These are phyloP conservation scores for Pseudonaja textilis DNA, from an alignment of 2,113 vertebrate genomes.

Conservation along the genomic window DNA sequence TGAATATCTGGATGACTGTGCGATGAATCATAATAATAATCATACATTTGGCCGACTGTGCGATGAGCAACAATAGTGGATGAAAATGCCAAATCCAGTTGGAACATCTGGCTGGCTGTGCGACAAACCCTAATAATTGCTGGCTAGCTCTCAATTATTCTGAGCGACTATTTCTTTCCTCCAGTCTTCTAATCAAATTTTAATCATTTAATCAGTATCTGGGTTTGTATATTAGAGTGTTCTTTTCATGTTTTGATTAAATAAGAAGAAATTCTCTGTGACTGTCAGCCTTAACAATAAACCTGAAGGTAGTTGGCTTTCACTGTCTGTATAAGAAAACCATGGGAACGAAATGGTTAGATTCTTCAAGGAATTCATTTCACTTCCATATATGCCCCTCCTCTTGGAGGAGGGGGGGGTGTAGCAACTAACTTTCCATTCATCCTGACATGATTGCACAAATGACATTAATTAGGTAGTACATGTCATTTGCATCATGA, in stretches of 20 bases:
- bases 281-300: neutral
- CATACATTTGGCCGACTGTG: neutral
- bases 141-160: neutral
- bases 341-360: neutral
- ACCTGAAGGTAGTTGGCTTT: neutral
- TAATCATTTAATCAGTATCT: neutral
- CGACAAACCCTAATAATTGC: neutral
- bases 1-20: neutral
- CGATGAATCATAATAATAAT: neutral
- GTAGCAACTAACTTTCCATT: neutral
- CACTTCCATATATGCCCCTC: neutral
- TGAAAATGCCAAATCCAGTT: neutral
- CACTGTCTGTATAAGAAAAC: neutral
- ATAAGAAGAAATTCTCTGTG: neutral
- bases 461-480: neutral
- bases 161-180: neutral
- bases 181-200: neutral
- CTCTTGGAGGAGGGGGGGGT: neutral
- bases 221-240: neutral
- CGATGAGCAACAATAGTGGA: neutral
- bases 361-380: neutral
- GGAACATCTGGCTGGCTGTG: neutral
- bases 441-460: neutral
- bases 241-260: neutral
- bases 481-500: neutral